Conservation (phyloP, 1,140 invertebrate species). For the Mya arenaria region DNA sequence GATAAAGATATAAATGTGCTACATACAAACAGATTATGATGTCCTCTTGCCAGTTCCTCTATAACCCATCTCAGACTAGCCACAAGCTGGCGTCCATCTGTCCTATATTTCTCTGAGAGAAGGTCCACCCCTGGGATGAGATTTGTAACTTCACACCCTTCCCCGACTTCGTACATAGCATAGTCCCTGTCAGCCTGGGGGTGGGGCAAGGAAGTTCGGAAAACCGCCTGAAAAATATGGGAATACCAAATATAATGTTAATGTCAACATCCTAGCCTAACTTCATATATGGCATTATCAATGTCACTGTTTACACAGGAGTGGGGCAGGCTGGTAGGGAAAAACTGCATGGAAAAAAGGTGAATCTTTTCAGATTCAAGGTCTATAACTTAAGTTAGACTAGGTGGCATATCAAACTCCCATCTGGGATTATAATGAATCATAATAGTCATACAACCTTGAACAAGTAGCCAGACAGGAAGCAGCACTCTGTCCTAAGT, state of each 20-base stretch:
- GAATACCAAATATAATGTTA: too few relatives aligned
- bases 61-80: conserved; percentile 77
- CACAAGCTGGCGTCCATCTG: conserved; percentile 76
- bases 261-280: too few relatives aligned
- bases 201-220: conserved; percentile 78
- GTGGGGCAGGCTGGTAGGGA: too few relatives aligned
- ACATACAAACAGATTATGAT: conserved; percentile 79
- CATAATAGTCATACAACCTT: too few relatives aligned
- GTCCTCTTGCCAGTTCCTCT: conserved; percentile 77
- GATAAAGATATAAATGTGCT: too few relatives aligned
- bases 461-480: conserved; percentile 79
- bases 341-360: too few relatives aligned
- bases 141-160: conserved; percentile 78
- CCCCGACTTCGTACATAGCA: conserved; percentile 78
- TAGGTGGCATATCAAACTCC: too few relatives aligned
- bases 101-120: conserved; percentile 78
- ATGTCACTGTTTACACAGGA: too few relatives aligned
- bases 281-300: too few relatives aligned
- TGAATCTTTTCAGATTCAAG: too few relatives aligned
- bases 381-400: too few relatives aligned
- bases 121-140: conserved; percentile 79
- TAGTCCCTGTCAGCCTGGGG: conserved; percentile 79
- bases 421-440: too few relatives aligned
- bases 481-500: conserved; percentile 77
- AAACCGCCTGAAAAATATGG: conserved; percentile 78